These are phyloP conservation scores for Cheracebus regulus DNA, from an alignment of 2,797 vertebrate genomes.

Conservation along the genomic window DNA sequence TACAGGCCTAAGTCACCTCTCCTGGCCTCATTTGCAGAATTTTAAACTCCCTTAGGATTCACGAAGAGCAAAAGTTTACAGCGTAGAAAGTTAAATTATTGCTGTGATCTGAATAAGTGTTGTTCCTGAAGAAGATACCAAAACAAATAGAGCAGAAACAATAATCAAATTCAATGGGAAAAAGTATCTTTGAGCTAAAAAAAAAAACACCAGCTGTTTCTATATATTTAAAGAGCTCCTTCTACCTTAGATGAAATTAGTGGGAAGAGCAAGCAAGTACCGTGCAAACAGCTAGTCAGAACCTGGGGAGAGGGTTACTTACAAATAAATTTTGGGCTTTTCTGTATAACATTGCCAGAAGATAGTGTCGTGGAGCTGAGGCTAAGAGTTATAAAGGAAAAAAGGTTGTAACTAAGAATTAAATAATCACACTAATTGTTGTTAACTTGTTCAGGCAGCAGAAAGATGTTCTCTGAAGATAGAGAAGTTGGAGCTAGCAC, in stretches of 20 bases:
- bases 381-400: not conserved
- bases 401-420: not conserved
- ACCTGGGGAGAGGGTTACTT: not conserved
- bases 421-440: not conserved
- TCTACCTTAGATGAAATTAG: not conserved
- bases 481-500: not conserved
- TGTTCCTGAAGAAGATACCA: not conserved
- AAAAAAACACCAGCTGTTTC: not conserved
- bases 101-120: slow-evolving; percentile 1
- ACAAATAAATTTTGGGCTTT: not conserved
- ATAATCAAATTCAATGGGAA: not conserved
- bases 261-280: not conserved
- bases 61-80: not conserved
- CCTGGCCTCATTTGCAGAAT: not conserved
- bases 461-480: not conserved
- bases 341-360: not conserved
- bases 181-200: not conserved
- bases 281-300: not conserved
- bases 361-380: not conserved
- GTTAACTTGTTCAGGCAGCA: not conserved
- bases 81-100: not conserved
- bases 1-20: too few relatives aligned
- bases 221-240: not conserved
- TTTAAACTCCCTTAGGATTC: not conserved
- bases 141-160: not conserved